Evolutionary conservation across 2,888 invertebrate genomes (phyloP).

Genomic region (Drosophila rellima): DNA sequence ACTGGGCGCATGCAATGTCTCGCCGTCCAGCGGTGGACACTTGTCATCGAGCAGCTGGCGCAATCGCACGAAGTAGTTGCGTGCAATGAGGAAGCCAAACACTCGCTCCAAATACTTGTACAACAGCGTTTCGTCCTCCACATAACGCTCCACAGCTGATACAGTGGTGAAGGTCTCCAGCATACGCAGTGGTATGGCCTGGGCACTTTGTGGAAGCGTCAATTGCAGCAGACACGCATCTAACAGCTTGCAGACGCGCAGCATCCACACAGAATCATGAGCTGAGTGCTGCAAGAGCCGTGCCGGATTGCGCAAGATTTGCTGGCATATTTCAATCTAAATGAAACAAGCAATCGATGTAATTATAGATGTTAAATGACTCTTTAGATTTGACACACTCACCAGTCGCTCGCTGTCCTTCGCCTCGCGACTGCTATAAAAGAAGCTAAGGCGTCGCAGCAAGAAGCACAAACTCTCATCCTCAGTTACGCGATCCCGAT

Average conservation of each 20-base stretch:
- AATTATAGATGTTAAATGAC: background rate
- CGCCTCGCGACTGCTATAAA: conserved; percentile 88
- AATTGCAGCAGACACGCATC: conserved; percentile 84
- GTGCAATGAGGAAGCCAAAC: conserved; percentile 83
- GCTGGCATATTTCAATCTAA: conserved; percentile 85
- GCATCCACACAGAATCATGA: conserved; percentile 82
- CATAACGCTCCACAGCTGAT: conserved; percentile 82
- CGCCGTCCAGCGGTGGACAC: conserved; percentile 90
- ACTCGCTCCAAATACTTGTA: conserved; percentile 82
- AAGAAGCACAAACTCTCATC: conserved; percentile 86
- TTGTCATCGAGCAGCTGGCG: conserved; percentile 90
- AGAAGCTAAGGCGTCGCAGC: conserved; percentile 91
- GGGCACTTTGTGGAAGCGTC: conserved; percentile 79
- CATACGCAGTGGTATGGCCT: conserved; percentile 92
- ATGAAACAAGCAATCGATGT: background rate
- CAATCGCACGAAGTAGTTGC: conserved; percentile 90
- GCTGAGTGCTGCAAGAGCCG: conserved; percentile 83
- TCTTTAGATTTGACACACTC: conserved; percentile 28
- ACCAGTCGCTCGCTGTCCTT: conserved; percentile 90
- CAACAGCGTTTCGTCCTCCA: conserved; percentile 79
- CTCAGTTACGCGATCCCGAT: conserved; percentile 86
- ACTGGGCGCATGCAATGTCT: conserved; percentile 90
- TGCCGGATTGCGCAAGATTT: conserved; percentile 82
- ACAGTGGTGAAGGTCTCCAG: conserved; percentile 91
- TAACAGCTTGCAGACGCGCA: conserved; percentile 84